phyloP scores from a whole-genome alignment of 2,797 vertebrate species.

The Pterois miles region DNA sequence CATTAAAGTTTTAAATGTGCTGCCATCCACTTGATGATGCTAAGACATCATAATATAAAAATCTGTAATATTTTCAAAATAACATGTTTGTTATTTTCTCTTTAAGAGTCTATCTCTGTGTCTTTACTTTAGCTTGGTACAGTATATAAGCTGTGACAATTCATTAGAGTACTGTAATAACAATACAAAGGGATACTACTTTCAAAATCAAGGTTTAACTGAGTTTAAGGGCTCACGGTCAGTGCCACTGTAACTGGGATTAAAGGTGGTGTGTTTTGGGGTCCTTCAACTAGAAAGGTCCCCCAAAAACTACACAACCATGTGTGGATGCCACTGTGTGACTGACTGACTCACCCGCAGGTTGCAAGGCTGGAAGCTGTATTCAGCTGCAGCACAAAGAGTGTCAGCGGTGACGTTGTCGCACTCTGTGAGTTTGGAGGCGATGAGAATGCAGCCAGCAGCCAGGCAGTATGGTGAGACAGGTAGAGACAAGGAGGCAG shows the following conservation, averaged over 20 bases:
- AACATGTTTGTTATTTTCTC: not conserved
- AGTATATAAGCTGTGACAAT: no score
- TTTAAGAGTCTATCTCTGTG: not conserved
- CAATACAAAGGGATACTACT: no score
- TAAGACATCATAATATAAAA: not conserved
- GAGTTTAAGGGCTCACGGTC: no score
- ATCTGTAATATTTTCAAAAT: no score
- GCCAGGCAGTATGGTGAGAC: constrained; percentile 77
- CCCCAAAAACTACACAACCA: not conserved
- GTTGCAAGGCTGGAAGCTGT: constrained; percentile 72
- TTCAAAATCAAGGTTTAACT: no score
- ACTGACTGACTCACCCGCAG: constrained; percentile 75
- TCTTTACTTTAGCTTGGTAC: no score
- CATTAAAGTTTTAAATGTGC: not conserved
- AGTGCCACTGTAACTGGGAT: not conserved
- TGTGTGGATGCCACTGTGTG: not conserved
- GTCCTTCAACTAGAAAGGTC: not conserved
- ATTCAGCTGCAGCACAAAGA: constrained; percentile 78
- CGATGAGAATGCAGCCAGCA: constrained; percentile 82
- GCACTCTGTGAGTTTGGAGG: constrained; percentile 83
- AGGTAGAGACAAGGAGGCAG: constrained; percentile 68
- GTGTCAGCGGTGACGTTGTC: constrained; percentile 72
- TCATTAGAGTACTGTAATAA: no score
- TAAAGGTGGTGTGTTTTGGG: not conserved
- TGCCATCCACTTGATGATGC: not conserved